A percentile compares a stretch with the other conserved stretches of the same genome.
Evolutionary conservation across 2,113 vertebrate species (phyloP).

Genomic region (Rissa tridactyla): DNA sequence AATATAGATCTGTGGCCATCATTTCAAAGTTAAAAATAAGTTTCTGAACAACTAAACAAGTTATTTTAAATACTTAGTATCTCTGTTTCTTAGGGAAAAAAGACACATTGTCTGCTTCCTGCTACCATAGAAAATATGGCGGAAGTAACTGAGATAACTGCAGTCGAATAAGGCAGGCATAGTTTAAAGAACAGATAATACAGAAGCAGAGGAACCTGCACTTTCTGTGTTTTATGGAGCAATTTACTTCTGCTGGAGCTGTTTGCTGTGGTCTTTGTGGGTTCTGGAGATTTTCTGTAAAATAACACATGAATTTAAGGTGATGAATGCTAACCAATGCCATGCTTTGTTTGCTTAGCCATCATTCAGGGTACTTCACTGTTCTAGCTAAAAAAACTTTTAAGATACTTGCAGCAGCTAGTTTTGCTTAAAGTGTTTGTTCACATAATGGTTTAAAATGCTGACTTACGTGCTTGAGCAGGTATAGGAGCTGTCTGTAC

Average conservation of each 20-base stretch:
- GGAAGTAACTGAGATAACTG: not conserved
- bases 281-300: not conserved
- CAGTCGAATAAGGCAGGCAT: not conserved
- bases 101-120: not conserved
- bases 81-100: not conserved
- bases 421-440: not conserved
- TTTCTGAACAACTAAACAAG: not conserved
- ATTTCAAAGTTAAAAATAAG: not conserved
- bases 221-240: not conserved
- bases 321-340: not conserved
- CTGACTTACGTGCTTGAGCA: not conserved
- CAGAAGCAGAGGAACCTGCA: not conserved
- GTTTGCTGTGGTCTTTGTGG: not conserved
- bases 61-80: not conserved
- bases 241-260: not conserved
- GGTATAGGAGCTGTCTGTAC: not conserved
- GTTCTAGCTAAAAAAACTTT: not conserved
- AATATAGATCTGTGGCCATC: fast-evolving
- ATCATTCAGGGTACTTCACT: not conserved
- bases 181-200: not conserved
- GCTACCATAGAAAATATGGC: not conserved
- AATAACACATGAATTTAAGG: not conserved
- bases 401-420: not conserved
- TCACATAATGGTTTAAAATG: not conserved
- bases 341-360: not conserved